Percentiles rank a stretch among this genome's conserved stretches.
phyloP scores from a whole-genome alignment of 2,113 vertebrate species.

The Ploceus nigricollis region DNA sequence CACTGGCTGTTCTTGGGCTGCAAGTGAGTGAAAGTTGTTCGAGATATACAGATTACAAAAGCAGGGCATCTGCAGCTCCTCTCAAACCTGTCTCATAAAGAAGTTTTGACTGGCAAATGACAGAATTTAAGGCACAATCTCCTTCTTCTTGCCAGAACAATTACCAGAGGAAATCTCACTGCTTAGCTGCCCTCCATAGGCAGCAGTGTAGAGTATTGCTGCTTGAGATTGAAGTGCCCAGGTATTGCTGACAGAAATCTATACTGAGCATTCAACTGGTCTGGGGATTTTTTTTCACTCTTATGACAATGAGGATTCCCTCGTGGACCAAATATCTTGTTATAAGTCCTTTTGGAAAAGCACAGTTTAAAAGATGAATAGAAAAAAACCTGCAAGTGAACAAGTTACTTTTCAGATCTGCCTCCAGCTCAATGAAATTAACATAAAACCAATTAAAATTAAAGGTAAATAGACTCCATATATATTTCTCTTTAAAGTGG shows the following conservation, averaged over 20 bases:
- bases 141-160: background rate
- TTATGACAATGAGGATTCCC: background rate
- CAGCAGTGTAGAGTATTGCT: background rate
- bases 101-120: background rate
- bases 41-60: background rate
- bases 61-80: background rate
- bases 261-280: background rate
- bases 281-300: background rate
- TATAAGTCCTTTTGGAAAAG: background rate
- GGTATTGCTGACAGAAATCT: background rate
- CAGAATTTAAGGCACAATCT: background rate
- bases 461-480: background rate
- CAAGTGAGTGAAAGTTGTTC: slow-evolving; percentile 84
- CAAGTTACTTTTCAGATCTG: background rate
- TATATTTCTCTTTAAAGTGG: background rate
- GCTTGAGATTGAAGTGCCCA: background rate
- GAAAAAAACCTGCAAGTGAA: background rate
- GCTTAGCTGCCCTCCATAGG: background rate
- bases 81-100: background rate
- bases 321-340: background rate
- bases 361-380: background rate
- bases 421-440: background rate
- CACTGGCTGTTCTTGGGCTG: slow-evolving; percentile 96
- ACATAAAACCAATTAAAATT: background rate
- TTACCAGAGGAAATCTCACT: background rate